phyloP scores from a whole-genome alignment of 2,888 invertebrate species.

The Aphidius colemani region DNA sequence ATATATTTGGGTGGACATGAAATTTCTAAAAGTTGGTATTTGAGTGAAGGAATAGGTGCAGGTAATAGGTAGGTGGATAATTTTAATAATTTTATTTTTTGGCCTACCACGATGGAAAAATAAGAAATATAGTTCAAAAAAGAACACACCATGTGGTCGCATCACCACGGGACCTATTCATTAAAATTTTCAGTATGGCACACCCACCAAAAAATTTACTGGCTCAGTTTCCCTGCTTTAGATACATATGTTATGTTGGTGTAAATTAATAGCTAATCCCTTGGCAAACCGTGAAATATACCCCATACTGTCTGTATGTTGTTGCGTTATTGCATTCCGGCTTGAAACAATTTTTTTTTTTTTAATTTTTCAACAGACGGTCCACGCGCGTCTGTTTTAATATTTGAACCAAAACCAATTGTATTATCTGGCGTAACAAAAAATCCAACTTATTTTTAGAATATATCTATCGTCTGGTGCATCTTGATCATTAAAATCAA shows the following conservation, averaged over 20 bases:
- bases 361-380: slow-evolving; percentile 45
- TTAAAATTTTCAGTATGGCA: slow-evolving; percentile 17
- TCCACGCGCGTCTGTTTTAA: slow-evolving; percentile 43
- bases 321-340: too few relatives aligned
- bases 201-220: slow-evolving; percentile 1
- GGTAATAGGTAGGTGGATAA: slow-evolving; percentile 11
- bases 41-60: background rate
- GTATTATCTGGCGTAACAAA: background rate
- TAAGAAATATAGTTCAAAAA: slow-evolving; percentile 1
- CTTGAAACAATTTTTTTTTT: background rate
- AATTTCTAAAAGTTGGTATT: background rate
- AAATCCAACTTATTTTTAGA: too few relatives aligned
- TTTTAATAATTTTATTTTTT: background rate
- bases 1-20: background rate
- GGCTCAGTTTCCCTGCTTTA: too few relatives aligned
- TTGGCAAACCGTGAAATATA: slow-evolving; percentile 52
- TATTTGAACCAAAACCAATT: slow-evolving; percentile 44
- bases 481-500: too few relatives aligned
- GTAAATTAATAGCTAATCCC: slow-evolving; percentile 44
- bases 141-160: slow-evolving; percentile 24
- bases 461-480: too few relatives aligned
- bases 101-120: slow-evolving; percentile 1
- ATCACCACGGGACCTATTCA: slow-evolving; percentile 19
- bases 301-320: background rate
- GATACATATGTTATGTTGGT: slow-evolving; percentile 6